Base-by-base conservation (phyloP, 2,888 invertebrate species). In the Bhutanitis thaidina region DNA sequence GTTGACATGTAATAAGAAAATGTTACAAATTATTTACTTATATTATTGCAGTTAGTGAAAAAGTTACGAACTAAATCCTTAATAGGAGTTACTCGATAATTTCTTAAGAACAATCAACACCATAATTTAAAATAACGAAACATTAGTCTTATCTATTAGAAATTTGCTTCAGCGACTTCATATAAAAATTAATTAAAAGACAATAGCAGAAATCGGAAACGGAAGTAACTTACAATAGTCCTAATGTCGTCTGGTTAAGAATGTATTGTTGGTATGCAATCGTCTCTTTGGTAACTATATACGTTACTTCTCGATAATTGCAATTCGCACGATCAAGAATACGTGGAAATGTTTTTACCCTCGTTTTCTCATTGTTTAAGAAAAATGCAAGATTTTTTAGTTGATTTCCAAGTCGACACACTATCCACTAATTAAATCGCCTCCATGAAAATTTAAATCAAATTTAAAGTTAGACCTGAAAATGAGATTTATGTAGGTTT, bases 251-350 rank as follows among this genome's bases (percentile, higher is more conserved):
- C 41, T 46, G 52, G 46, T 46, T 37, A 32, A 30, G 14, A 45
- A 39, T 12, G 10, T 7, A 15, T 32, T 40, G 43, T 52, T 46
- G 37, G 46, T 47, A 46, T 47, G 41, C 46, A 32, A 40, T 46
- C 36, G 15, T 30, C 34, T 49, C 43, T 37, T 46, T 41, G 38
- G 32, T 43, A 52, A 52, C 45, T 37, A 30, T 47, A 46, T 37
- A 52, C 51, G 35, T 45, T 39, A 40, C 39, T 50, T 39, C 38
- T 27, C n/a, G 29, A 29, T 51, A 40, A 51, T 51, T 45, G 20
- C 45, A 35, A 46, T 47, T 52, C 52, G 37, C 52, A 52, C 52
- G 46, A 52, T 32, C 30, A 25, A 52, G 41, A 52, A 52, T 52
- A 52, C 41, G 46, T 27, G 38, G 52, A 52, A 52, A 47, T 38